These are phyloP conservation scores for Pogonophryne albipinna DNA, from an alignment of 2,797 vertebrate genomes.

Conservation along the genomic window DNA sequence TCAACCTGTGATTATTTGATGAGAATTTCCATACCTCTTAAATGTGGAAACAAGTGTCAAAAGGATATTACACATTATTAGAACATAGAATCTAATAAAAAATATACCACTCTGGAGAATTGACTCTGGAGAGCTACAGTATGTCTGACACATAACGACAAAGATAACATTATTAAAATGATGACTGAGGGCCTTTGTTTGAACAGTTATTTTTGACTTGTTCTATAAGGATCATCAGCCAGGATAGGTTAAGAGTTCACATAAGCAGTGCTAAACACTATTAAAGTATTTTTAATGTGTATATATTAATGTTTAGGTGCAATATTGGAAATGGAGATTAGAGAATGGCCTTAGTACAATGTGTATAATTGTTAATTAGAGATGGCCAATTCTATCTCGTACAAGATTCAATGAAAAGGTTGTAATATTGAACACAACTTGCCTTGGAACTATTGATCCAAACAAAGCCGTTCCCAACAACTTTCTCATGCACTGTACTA, in stretches of 20 bases:
- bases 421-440: constrained; percentile 22
- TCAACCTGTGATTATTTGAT: constrained; percentile 13
- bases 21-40: constrained; percentile 26
- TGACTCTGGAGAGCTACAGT: background rate
- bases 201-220: background rate
- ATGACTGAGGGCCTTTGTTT: background rate
- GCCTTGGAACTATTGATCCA: constrained; percentile 26
- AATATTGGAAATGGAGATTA: constrained; percentile 15
- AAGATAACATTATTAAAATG: constrained; percentile 2
- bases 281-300: constrained; percentile 7
- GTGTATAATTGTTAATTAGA: background rate
- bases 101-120: background rate
- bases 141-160: constrained; percentile 9
- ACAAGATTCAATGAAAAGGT: constrained; percentile 3
- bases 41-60: constrained; percentile 36
- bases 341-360: background rate
- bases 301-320: constrained; percentile 22
- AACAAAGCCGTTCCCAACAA: constrained; percentile 33
- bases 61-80: constrained; percentile 23
- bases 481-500: constrained; percentile 6
- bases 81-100: constrained; percentile 34
- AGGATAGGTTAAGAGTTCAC: background rate
- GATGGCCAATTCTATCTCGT: background rate
- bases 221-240: background rate
- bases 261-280: background rate